Conservation (phyloP, 2,113 vertebrate genomes). For the Paralichthys olivaceus region DNA sequence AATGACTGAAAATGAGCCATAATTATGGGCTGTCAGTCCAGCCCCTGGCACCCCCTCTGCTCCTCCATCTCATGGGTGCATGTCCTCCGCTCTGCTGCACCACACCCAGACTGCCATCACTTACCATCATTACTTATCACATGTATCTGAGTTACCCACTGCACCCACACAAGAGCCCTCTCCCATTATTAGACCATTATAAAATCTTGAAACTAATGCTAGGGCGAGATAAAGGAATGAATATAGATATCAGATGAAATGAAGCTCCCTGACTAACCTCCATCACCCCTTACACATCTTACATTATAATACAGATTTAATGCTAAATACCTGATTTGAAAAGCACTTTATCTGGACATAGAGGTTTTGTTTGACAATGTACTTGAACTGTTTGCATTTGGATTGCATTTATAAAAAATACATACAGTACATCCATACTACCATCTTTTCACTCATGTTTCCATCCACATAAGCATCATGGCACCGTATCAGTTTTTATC, state of each 20-base stretch:
- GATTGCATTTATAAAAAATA: too few species aligned
- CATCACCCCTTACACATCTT: neutral
- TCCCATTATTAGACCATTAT: neutral
- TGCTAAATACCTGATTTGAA: neutral
- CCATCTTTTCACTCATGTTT: too few species aligned
- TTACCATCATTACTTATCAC: constrained; percentile 47
- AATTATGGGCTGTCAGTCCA: constrained; percentile 84
- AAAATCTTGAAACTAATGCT: constrained; percentile 5
- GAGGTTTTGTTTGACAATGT: neutral
- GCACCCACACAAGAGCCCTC: neutral
- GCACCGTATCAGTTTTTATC: too few species aligned
- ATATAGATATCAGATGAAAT: neutral
- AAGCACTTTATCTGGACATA: neutral
- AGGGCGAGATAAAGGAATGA: neutral
- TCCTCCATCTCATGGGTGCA: constrained; percentile 73
- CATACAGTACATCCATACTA: too few species aligned
- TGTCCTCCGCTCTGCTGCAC: constrained; percentile 65
- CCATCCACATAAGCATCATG: too few species aligned
- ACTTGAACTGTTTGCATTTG: neutral
- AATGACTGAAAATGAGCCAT: constrained; percentile 84
- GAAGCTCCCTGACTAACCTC: neutral
- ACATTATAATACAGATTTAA: constrained; percentile 10
- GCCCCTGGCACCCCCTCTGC: constrained; percentile 71
- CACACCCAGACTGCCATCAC: constrained; percentile 71
- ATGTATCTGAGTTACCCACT: constrained; percentile 26